phyloP scores from a whole-genome alignment of 2,888 invertebrate genomes.

The Orthosia incerta region DNA sequence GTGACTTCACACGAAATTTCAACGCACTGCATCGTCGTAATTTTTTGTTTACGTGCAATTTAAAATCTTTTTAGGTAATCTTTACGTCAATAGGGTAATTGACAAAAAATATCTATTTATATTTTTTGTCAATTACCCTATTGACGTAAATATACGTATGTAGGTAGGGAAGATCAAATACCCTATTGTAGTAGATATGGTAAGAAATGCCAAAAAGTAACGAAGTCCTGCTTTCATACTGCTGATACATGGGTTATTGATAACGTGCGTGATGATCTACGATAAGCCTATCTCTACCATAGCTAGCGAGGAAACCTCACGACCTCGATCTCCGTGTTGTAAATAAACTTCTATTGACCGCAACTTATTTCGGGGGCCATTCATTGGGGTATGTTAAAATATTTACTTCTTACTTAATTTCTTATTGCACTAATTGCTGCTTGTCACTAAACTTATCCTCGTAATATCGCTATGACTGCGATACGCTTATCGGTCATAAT shows the following conservation, averaged over 20 bases:
- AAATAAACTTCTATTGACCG: conserved; percentile 41
- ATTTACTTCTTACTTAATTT: conserved; percentile 30
- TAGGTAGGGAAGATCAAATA: no score
- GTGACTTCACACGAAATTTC: no score
- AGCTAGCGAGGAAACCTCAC: conserved; percentile 54
- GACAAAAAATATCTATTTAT: no score
- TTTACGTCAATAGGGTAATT: no score
- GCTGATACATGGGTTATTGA: conserved; percentile 18
- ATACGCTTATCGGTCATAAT: conserved; percentile 54
- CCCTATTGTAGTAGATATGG: no score
- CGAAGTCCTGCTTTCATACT: not conserved
- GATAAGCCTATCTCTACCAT: conserved; percentile 65
- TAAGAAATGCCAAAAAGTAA: not conserved
- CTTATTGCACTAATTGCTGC: conserved; percentile 39
- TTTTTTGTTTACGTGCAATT: no score
- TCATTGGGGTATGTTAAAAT: conserved; percentile 24
- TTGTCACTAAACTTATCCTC: conserved; percentile 32
- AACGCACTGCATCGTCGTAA: no score
- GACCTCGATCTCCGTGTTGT: conserved; percentile 36
- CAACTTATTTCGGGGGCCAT: conserved; percentile 21
- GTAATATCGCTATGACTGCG: conserved; percentile 49
- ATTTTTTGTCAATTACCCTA: no score
- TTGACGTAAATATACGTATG: no score
- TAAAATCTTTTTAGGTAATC: no score
- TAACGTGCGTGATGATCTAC: conserved; percentile 53